Percentiles rank a stretch among this genome's conserved stretches.
These are phyloP conservation scores for Scyliorhinus canicula DNA, from an alignment of 2,797 vertebrate species.

Conservation along the genomic window DNA sequence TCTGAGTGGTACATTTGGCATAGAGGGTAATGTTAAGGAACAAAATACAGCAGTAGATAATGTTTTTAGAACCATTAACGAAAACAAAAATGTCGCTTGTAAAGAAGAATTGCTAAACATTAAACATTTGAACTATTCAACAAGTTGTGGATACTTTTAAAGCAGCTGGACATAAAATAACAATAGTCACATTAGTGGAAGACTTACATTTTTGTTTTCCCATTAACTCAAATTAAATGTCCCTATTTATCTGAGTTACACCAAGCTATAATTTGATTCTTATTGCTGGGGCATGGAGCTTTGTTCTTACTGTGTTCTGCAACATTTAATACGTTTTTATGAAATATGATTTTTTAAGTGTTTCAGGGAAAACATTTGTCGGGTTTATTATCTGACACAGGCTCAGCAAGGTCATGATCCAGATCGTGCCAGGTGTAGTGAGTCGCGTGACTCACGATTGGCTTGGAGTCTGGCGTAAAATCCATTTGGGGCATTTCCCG, in stretches of 20 bases:
- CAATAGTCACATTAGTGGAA: not conserved
- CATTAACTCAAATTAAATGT: not conserved
- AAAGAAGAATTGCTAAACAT: constrained; percentile 2
- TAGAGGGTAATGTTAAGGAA: not conserved
- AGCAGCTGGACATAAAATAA: not conserved
- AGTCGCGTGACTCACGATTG: too few species aligned
- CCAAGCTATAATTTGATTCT: not conserved
- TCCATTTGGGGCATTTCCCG: too few species aligned
- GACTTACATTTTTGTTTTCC: not conserved
- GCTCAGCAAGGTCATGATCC: too few species aligned
- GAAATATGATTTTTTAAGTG: not conserved
- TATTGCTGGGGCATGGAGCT: not conserved
- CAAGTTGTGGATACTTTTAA: not conserved
- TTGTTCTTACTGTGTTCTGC: not conserved
- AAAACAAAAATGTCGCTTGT: not conserved
- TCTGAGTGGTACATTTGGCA: not conserved
- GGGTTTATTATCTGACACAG: too few species aligned
- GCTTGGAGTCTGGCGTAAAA: too few species aligned
- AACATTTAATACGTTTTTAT: not conserved
- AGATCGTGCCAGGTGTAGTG: too few species aligned
- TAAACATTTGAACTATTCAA: constrained; percentile 2
- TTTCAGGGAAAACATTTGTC: not conserved
- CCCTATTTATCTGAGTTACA: not conserved
- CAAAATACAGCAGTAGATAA: not conserved
- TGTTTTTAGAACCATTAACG: not conserved